phyloP scores from a whole-genome alignment of 2,888 invertebrate species.

The Leucophora obtusa region DNA sequence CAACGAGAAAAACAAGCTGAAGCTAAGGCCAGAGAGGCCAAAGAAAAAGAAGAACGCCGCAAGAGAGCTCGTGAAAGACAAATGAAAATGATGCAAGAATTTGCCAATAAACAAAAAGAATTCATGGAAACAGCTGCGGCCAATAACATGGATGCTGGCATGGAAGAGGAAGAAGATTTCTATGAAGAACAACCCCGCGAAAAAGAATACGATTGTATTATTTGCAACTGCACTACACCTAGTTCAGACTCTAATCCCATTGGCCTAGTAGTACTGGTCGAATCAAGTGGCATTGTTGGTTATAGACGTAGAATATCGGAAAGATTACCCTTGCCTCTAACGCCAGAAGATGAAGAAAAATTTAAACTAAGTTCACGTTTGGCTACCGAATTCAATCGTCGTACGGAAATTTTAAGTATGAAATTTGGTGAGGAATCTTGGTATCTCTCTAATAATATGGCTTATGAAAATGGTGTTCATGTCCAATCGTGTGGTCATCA shows the following conservation, averaged over 20 bases:
- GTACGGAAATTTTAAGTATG: slow-evolving; percentile 86
- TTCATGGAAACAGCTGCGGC: slow-evolving; percentile 91
- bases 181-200: slow-evolving; percentile 82
- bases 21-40: slow-evolving; percentile 82
- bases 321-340: slow-evolving; percentile 81
- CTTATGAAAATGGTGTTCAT: slow-evolving; percentile 95
- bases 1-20: slow-evolving; percentile 89
- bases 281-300: slow-evolving; percentile 92
- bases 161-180: slow-evolving; percentile 81
- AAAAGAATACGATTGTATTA: slow-evolving; percentile 95
- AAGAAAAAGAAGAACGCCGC: slow-evolving; percentile 90
- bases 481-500: slow-evolving; percentile 98
- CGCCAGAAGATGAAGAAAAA: slow-evolving; percentile 82
- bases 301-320: slow-evolving; percentile 81
- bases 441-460: slow-evolving; percentile 88
- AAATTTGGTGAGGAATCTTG: slow-evolving; percentile 90
- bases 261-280: slow-evolving; percentile 91
- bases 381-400: slow-evolving; percentile 86
- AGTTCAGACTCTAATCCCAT: slow-evolving; percentile 91
- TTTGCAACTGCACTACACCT: slow-evolving; percentile 94
- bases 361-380: slow-evolving; percentile 83
- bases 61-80: slow-evolving; percentile 92
- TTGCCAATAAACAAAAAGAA: slow-evolving; percentile 92
- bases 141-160: slow-evolving; percentile 78
- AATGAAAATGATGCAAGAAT: slow-evolving; percentile 94